Evolutionary conservation across 2,888 invertebrate species (phyloP).

Genomic region (Ischnus inquisitorius): DNA sequence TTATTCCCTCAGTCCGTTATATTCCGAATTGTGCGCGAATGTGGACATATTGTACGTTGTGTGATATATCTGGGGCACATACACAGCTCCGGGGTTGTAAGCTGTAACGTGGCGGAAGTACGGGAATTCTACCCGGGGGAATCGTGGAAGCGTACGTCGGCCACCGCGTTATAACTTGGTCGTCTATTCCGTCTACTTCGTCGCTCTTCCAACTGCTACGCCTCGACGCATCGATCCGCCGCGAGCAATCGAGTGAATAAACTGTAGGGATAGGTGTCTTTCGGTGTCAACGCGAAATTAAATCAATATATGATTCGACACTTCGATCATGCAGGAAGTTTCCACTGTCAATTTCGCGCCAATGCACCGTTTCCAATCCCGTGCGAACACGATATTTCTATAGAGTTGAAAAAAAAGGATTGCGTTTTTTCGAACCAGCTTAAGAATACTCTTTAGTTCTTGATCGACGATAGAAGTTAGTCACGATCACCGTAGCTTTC

Average conservation of each 20-base stretch:
- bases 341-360: not conserved
- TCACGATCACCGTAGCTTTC: too few species aligned
- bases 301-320: too few species aligned
- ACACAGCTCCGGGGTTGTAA: slow-evolving; percentile 12
- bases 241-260: slow-evolving; percentile 18
- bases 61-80: slow-evolving; percentile 16
- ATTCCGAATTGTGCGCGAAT: slow-evolving; percentile 4
- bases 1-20: slow-evolving; percentile 26
- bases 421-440: not conserved
- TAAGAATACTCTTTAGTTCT: not conserved
- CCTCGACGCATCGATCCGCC: slow-evolving; percentile 20
- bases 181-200: slow-evolving; percentile 6
- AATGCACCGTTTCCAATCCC: not conserved
- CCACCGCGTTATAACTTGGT: slow-evolving; percentile 24
- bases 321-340: not conserved
- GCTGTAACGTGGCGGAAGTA: slow-evolving; percentile 39
- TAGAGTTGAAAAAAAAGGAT: not conserved
- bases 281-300: too few species aligned
- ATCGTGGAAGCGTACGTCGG: slow-evolving; percentile 26
- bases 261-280: not conserved
- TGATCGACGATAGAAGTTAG: not conserved
- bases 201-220: slow-evolving; percentile 15
- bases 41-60: not conserved
- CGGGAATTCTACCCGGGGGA: slow-evolving; percentile 11
- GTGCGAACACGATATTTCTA: not conserved